A percentile compares a stretch with the other conserved stretches of the same genome.
These are phyloP conservation scores for Microcaecilia unicolor DNA, from an alignment of 2,797 vertebrate species.

Conservation along the genomic window DNA sequence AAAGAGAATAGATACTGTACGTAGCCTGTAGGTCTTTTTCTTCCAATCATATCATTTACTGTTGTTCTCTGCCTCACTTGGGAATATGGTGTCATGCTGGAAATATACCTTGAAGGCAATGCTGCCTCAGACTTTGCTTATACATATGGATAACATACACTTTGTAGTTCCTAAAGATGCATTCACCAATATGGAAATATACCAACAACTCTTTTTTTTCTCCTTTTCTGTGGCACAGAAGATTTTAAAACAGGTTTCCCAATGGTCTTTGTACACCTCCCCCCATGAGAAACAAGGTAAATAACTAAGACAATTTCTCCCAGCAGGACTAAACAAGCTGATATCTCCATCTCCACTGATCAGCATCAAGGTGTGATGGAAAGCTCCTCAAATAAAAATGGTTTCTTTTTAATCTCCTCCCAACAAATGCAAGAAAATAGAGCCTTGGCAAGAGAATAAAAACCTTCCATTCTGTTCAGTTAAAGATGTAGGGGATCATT, in stretches of 20 bases:
- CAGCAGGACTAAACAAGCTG: neutral
- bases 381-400: no score
- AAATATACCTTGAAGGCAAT: constrained; percentile 63
- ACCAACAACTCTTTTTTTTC: constrained; percentile 51
- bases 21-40: constrained; percentile 53
- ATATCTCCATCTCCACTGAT: no score
- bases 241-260: constrained; percentile 32
- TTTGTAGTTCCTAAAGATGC: constrained; percentile 63
- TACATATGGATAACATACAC: constrained; percentile 68
- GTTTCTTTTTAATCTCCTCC: no score
- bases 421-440: no score
- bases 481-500: no score
- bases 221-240: constrained; percentile 44
- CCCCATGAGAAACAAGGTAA: constrained; percentile 20
- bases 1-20: constrained; percentile 64
- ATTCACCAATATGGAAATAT: constrained; percentile 60
- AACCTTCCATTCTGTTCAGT: no score
- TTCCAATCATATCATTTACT: constrained; percentile 67
- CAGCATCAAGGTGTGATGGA: no score
- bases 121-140: constrained; percentile 64
- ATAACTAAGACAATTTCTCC: no score
- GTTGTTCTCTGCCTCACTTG: constrained; percentile 59
- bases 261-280: constrained; percentile 36
- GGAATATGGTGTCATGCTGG: constrained; percentile 66
- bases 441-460: no score